A percentile compares a stretch with the other conserved stretches of the same genome.
phyloP scores from a whole-genome alignment of 2,113 vertebrate genomes.

The Anolis sagrei region DNA sequence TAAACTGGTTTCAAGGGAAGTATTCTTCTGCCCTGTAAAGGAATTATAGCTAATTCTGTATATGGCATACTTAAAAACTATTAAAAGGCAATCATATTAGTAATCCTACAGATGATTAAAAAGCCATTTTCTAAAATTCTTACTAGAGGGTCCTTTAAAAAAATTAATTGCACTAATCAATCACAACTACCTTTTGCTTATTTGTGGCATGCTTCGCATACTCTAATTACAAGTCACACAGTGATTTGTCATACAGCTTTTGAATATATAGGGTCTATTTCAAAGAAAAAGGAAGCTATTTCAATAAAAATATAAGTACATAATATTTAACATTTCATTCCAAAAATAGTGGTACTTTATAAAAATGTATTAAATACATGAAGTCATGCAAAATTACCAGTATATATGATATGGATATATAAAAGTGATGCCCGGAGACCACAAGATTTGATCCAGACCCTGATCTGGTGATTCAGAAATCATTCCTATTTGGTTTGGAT shows the following conservation, averaged over 20 bases:
- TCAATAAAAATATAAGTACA: slow-evolving; percentile 79
- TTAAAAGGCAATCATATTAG: slow-evolving; percentile 85
- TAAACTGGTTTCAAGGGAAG: slow-evolving; percentile 70
- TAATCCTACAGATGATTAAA: slow-evolving; percentile 93
- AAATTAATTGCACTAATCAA: slow-evolving; percentile 90
- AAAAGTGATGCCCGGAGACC: neutral
- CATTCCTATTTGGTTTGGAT: too few relatives aligned
- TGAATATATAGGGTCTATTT: neutral
- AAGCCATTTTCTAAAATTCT: slow-evolving; percentile 98
- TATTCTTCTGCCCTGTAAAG: slow-evolving; percentile 46
- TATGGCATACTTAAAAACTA: slow-evolving; percentile 83
- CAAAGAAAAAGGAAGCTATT: slow-evolving; percentile 62
- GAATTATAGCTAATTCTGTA: slow-evolving; percentile 76
- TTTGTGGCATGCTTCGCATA: slow-evolving; percentile 84
- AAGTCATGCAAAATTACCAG: neutral
- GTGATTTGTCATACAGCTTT: slow-evolving; percentile 90
- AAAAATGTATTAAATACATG: neutral
- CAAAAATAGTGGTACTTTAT: too few relatives aligned
- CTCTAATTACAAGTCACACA: slow-evolving; percentile 76
- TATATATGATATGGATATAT: neutral
- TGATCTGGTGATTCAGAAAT: neutral
- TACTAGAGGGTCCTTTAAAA: slow-evolving; percentile 83
- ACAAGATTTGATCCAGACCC: neutral
- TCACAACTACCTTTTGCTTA: slow-evolving; percentile 86
- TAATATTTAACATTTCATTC: slow-evolving; percentile 74